These are phyloP conservation scores for Phyllotis vaccarum DNA, from an alignment of 2,797 vertebrate species.

Conservation along the genomic window DNA sequence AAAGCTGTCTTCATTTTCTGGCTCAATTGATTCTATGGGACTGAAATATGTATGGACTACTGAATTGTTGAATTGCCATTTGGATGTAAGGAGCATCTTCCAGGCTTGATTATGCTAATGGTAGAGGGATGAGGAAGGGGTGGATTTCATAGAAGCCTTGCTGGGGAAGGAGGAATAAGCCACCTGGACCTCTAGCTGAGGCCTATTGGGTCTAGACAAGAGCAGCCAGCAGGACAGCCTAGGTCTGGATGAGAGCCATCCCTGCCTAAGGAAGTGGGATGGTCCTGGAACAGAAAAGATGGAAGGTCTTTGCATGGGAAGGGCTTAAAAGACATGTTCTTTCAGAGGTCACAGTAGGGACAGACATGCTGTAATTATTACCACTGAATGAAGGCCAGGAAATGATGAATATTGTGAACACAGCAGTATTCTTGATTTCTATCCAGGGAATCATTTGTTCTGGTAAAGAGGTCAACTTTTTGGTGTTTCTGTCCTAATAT, in stretches of 20 bases:
- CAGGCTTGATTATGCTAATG: conserved; percentile 71
- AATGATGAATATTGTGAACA: conserved; percentile 64
- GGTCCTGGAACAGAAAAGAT: conserved; percentile 59
- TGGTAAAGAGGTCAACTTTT: conserved; percentile 59
- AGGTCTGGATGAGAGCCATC: conserved; percentile 71
- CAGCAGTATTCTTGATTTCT: conserved; percentile 64
- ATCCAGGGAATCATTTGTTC: conserved; percentile 62
- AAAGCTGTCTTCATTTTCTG: conserved; percentile 14
- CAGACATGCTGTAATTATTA: conserved; percentile 77
- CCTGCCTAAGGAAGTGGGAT: conserved; percentile 77
- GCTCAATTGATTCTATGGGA: background rate
- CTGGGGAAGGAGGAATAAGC: conserved; percentile 70
- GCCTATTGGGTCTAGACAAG: conserved; percentile 76
- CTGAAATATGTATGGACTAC: conserved; percentile 13
- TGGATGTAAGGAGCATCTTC: conserved; percentile 61
- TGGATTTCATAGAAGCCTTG: conserved; percentile 70
- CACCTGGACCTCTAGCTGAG: conserved; percentile 83
- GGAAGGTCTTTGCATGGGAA: conserved; percentile 70
- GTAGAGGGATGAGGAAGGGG: conserved; percentile 79
- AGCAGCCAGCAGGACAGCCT: conserved; percentile 75
- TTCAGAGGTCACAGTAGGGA: conserved; percentile 73
- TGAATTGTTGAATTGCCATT: conserved; percentile 57
- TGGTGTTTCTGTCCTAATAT: conserved; percentile 23
- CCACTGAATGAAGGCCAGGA: conserved; percentile 71
- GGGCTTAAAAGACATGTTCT: conserved; percentile 65